These are phyloP conservation scores for Apocheima hispidaria DNA, from an alignment of 2,888 invertebrate species.

Conservation along the genomic window DNA sequence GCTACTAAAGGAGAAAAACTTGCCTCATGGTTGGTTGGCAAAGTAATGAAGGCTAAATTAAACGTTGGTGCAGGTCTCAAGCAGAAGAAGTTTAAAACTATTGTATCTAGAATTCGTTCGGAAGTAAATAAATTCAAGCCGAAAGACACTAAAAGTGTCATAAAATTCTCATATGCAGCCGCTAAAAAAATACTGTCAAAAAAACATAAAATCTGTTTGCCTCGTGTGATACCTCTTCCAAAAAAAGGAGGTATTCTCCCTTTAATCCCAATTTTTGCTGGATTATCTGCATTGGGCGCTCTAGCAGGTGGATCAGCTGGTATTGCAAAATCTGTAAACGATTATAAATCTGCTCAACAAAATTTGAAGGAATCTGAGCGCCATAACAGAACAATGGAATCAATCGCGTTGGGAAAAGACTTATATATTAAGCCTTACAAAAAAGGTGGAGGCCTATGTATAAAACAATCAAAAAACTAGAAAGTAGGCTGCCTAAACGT, in stretches of 20 bases:
- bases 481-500: no score
- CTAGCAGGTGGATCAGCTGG: not conserved
- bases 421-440: conserved; percentile 20
- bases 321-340: no score
- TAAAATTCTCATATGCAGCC: not conserved
- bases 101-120: not conserved
- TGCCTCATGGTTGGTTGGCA: conserved; percentile 12
- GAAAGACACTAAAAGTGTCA: no score
- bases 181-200: no score
- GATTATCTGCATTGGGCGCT: not conserved
- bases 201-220: not conserved
- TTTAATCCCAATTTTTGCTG: no score
- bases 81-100: not conserved
- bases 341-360: not conserved
- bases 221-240: not conserved
- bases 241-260: not conserved
- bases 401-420: conserved; percentile 11
- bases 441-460: conserved; percentile 4
- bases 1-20: conserved; percentile 11
- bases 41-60: conserved; percentile 22
- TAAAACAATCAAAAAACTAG: not conserved
- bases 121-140: no score
- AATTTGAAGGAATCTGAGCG: not conserved
- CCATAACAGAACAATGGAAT: not conserved
- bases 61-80: not conserved